Evolutionary conservation across 2,113 vertebrate genomes (phyloP).

Genomic region (Ammodytes marinus): DNA sequence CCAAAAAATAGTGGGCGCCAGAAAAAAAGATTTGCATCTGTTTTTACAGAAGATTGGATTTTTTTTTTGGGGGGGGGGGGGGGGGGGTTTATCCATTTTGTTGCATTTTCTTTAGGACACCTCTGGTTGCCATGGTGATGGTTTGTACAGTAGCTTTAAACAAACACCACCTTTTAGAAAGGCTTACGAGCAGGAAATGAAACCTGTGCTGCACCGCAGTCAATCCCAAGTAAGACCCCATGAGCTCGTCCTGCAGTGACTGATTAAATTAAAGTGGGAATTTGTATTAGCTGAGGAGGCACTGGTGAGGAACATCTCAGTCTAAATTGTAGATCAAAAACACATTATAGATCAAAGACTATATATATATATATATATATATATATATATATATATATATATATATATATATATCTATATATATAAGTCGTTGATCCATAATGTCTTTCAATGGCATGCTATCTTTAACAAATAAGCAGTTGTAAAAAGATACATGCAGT

Average conservation of each 20-base stretch:
- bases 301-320: constrained; percentile 13
- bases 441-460: not conserved
- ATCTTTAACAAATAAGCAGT: not conserved
- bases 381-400: no score
- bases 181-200: constrained; percentile 67
- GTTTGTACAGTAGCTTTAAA: constrained; percentile 75
- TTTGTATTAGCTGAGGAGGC: constrained; percentile 46
- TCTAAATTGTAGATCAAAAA: constrained; percentile 42
- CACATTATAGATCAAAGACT: constrained; percentile 19
- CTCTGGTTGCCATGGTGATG: constrained; percentile 74
- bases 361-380: no score
- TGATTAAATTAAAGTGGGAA: constrained; percentile 74
- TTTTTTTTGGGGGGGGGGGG: constrained; percentile 35
- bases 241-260: constrained; percentile 60
- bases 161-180: constrained; percentile 57
- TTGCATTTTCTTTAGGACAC: constrained; percentile 49
- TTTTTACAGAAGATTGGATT: constrained; percentile 37
- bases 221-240: constrained; percentile 57
- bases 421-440: no score
- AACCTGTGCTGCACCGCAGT: constrained; percentile 59
- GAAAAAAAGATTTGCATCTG: constrained; percentile 33
- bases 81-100: constrained; percentile 51
- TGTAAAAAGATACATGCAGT: not conserved
- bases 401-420: no score
- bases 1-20: not conserved